phyloP scores from a whole-genome alignment of 2,888 invertebrate genomes.

The Tetramorium bicarinatum region DNA sequence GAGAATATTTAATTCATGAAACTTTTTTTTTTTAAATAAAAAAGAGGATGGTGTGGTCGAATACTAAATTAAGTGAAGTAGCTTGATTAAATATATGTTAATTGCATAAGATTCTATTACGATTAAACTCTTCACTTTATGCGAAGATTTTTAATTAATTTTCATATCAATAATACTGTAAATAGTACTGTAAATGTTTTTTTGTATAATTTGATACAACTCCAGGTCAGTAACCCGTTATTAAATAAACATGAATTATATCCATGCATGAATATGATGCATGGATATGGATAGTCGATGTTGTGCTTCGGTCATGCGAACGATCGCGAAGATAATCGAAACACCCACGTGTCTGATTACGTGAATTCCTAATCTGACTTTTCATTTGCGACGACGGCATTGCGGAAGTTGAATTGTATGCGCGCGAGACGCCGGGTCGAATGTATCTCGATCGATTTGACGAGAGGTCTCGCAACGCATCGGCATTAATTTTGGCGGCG shows the following conservation, averaged over 20 bases:
- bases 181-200: neutral
- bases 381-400: constrained; percentile 60
- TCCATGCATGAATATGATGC: neutral
- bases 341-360: constrained; percentile 25
- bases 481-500: constrained; percentile 81
- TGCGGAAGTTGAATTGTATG: constrained; percentile 64
- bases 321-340: constrained; percentile 35
- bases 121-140: neutral
- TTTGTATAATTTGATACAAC: neutral
- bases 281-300: constrained; percentile 14
- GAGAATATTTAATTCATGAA: constrained; percentile 31
- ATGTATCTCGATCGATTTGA: constrained; percentile 75
- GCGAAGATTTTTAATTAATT: neutral
- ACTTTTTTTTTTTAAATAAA: neutral
- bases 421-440: constrained; percentile 62
- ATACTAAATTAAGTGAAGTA: neutral
- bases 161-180: neutral
- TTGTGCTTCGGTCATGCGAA: neutral
- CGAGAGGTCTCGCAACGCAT: constrained; percentile 71
- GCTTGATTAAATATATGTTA: constrained; percentile 13
- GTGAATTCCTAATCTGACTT: constrained; percentile 52
- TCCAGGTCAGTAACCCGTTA: neutral
- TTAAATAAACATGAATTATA: constrained; percentile 20
- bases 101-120: neutral
- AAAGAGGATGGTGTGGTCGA: neutral